Evolutionary conservation across 23 tunicate species (phyloP), one percentile per base, ranked within the genome.

Genomic region (Styela clava): DNA sequence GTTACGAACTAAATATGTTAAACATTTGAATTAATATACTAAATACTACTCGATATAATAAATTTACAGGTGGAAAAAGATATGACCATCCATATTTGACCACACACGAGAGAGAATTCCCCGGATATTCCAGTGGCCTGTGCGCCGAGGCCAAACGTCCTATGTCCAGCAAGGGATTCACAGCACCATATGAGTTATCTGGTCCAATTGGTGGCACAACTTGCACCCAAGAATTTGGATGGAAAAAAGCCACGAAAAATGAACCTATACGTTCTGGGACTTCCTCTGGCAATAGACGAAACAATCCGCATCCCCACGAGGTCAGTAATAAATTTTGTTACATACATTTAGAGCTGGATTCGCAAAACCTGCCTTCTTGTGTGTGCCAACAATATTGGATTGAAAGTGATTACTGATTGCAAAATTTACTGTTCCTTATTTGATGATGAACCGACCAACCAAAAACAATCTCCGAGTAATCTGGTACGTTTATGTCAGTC

Each of bases 301-400:
- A 94, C 73, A 93, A 93, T 37, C 98, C 98, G 24, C 98, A 93
- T 52, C 98, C 98, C 23, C 81, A 88, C 51, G 85, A 88, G 64
- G 98, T 91, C 18, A 76, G 69, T 67, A n/a, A n/a, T n/a, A n/a
- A 21, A 61, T 61, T 23, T 61, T 61, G n/a, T 61, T 61, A n/a
- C n/a, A n/a, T n/a, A n/a, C n/a, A n/a, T n/a, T n/a, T n/a, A 61
- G 64, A 61, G 64, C n/a, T 61, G 64, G 64, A 21, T n/a, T n/a
- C n/a, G n/a, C n/a, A n/a, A n/a, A n/a, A n/a, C n/a, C n/a, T n/a
- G n/a, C n/a, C n/a, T n/a, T n/a, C n/a, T n/a, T n/a, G n/a, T n/a
- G n/a, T n/a, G n/a, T n/a, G n/a, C n/a, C n/a, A n/a, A n/a, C n/a
- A n/a, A n/a, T n/a, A n/a, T n/a, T n/a, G n/a, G n/a, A n/a, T n/a